Evolutionary conservation across 2,797 vertebrate species (phyloP).

Genomic region (Toxotes lorentzi): DNA sequence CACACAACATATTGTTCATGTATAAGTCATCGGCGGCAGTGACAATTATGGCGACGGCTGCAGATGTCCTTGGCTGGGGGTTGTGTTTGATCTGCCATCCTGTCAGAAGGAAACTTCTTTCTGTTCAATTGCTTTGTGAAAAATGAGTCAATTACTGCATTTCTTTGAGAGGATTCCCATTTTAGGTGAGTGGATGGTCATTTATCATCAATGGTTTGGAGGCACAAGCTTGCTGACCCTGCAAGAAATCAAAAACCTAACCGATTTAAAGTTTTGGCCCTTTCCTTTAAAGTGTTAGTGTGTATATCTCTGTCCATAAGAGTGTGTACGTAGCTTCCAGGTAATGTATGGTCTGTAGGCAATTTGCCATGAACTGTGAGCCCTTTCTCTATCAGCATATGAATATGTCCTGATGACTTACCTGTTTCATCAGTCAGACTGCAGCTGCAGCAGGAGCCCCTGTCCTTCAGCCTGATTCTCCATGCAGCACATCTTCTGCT

Average conservation of each 20-base stretch:
- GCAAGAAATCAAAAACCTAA: constrained; percentile 74
- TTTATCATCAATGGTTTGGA: constrained; percentile 78
- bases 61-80: constrained; percentile 58
- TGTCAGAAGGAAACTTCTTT: constrained; percentile 59
- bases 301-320: constrained; percentile 29
- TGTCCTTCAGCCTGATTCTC: constrained; percentile 13
- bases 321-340: constrained; percentile 36
- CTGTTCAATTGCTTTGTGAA: constrained; percentile 71
- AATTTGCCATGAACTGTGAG: constrained; percentile 58
- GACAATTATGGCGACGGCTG: constrained; percentile 26
- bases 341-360: constrained; percentile 37
- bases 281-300: constrained; percentile 29
- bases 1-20: constrained; percentile 55
- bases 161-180: constrained; percentile 74
- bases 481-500: constrained; percentile 15
- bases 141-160: constrained; percentile 81
- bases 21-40: constrained; percentile 38
- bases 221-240: constrained; percentile 75
- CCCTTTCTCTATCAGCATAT: constrained; percentile 54
- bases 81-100: constrained; percentile 53
- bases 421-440: constrained; percentile 67
- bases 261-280: constrained; percentile 70
- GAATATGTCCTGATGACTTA: constrained; percentile 64
- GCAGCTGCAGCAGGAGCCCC: constrained; percentile 11
- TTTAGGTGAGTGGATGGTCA: constrained; percentile 68